Conservation (phyloP, 2,113 vertebrate genomes). For the Sphaerodactylus townsendi region DNA sequence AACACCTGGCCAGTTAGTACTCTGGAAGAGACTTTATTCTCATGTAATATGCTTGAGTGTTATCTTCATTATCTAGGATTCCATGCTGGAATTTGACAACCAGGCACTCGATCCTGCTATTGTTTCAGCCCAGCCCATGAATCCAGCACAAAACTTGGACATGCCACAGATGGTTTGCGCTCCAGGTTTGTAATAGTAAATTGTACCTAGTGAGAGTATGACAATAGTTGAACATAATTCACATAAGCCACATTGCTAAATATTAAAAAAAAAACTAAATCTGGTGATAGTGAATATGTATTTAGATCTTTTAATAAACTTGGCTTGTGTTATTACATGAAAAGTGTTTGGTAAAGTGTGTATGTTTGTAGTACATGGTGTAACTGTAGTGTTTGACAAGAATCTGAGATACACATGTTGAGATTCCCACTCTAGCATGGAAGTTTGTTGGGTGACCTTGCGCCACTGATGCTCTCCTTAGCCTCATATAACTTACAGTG, state of each 20-base stretch:
- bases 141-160: conserved; percentile 85
- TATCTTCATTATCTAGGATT: conserved; percentile 79
- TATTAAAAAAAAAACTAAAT: background rate
- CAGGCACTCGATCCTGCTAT: conserved; percentile 96
- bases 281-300: background rate
- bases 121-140: conserved; percentile 98
- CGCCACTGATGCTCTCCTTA: too few relatives aligned
- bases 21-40: accelerated
- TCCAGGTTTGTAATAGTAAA: conserved; percentile 78
- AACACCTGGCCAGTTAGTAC: background rate
- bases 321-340: background rate
- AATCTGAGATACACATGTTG: too few relatives aligned
- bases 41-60: background rate
- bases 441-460: too few relatives aligned
- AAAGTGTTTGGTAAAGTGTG: background rate
- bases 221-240: background rate
- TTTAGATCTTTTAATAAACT: background rate
- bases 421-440: too few relatives aligned
- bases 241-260: background rate
- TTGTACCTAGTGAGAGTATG: conserved; percentile 38
- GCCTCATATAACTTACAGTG: too few relatives aligned
- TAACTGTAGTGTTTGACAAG: too few relatives aligned
- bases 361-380: background rate
- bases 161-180: conserved; percentile 90
- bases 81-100: conserved; percentile 97